These are phyloP conservation scores for Zeus faber DNA, from an alignment of 2,113 vertebrate genomes.

Conservation along the genomic window DNA sequence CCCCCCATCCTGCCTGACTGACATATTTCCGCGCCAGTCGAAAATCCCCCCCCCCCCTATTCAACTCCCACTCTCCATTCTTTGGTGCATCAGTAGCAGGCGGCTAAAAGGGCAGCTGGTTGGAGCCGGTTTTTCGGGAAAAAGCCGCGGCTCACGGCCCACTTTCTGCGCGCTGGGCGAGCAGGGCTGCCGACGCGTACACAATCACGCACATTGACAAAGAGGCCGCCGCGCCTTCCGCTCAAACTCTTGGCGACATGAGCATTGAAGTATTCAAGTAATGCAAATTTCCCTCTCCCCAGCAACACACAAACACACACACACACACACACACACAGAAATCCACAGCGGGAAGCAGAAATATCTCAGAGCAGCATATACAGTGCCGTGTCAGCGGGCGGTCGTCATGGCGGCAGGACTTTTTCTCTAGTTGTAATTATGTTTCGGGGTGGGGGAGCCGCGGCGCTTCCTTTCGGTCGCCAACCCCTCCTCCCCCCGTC, in stretches of 20 bases:
- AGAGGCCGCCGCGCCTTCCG: constrained; percentile 10
- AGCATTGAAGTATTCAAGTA: neutral
- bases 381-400: constrained; percentile 15
- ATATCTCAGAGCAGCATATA: constrained; percentile 27
- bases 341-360: constrained; percentile 1
- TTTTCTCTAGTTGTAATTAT: constrained; percentile 63
- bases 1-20: too few relatives aligned
- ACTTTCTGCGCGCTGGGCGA: too few relatives aligned
- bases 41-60: too few relatives aligned
- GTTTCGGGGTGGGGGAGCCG: constrained; percentile 49
- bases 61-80: too few relatives aligned
- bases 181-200: too few relatives aligned
- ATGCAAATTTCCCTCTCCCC: neutral
- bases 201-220: constrained; percentile 3
- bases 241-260: constrained; percentile 1
- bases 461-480: constrained; percentile 22
- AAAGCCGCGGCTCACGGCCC: too few relatives aligned
- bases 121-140: too few relatives aligned
- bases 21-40: too few relatives aligned
- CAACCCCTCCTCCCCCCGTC: constrained; percentile 27
- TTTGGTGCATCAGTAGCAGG: too few relatives aligned
- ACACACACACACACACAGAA: constrained; percentile 9
- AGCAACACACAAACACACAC: constrained; percentile 3
- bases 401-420: constrained; percentile 44
- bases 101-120: too few relatives aligned